phyloP scores from a whole-genome alignment of 2,888 invertebrate genomes.

The Caenorhabditis sp. region DNA sequence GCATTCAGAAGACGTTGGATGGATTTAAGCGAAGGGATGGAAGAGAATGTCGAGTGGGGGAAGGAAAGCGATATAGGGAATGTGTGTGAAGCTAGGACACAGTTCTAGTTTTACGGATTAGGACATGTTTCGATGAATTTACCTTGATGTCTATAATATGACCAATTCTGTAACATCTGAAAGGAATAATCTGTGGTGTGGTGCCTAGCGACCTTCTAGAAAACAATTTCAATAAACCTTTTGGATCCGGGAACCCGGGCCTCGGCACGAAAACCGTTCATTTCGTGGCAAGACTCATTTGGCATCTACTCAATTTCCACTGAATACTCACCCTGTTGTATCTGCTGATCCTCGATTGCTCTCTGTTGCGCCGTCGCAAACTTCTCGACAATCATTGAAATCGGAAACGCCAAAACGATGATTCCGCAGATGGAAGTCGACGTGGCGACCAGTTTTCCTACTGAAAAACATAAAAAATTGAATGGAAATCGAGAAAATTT shows the following conservation, averaged over 20 bases:
- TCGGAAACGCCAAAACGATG: slow-evolving; percentile 82
- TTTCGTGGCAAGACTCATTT: too few relatives aligned
- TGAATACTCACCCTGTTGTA: slow-evolving; percentile 78
- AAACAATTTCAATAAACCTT: slow-evolving; percentile 67
- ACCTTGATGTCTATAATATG: not conserved
- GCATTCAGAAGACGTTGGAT: slow-evolving; percentile 6
- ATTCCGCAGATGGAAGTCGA: slow-evolving; percentile 81
- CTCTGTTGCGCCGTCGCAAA: slow-evolving; percentile 81
- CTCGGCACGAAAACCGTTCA: too few relatives aligned
- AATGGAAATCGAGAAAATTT: not conserved
- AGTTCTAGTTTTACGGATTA: slow-evolving; percentile 28
- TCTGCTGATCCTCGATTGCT: slow-evolving; percentile 78
- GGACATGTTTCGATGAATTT: not conserved
- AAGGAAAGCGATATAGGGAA: slow-evolving; percentile 1
- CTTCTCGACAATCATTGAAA: slow-evolving; percentile 82
- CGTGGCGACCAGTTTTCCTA: slow-evolving; percentile 82
- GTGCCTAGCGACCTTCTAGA: not conserved
- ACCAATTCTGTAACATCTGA: slow-evolving; percentile 5
- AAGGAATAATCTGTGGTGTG: slow-evolving; percentile 8
- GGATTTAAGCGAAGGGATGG: not conserved
- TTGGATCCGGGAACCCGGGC: slow-evolving; percentile 78
- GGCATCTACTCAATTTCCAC: too few relatives aligned
- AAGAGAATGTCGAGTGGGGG: not conserved
- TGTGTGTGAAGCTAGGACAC: slow-evolving; percentile 11
- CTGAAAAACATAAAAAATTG: too few relatives aligned